Evolutionary conservation across 2,113 vertebrate genomes (phyloP).

Genomic region (Aviceda subcristata): DNA sequence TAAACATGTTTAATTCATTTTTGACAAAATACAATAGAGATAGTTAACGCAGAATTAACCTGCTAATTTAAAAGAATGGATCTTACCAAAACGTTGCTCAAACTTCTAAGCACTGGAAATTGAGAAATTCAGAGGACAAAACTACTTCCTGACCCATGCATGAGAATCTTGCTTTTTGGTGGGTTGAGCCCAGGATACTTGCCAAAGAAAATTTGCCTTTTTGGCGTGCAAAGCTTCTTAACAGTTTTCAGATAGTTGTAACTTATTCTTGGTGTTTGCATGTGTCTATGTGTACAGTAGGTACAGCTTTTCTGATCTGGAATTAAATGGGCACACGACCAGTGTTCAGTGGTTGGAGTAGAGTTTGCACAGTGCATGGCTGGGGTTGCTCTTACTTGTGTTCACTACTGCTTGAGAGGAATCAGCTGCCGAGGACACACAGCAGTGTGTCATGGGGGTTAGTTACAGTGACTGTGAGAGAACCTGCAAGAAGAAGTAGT

Average conservation of each 20-base stretch:
- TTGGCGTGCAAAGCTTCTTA: neutral
- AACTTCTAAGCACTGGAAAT: neutral
- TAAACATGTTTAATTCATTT: neutral
- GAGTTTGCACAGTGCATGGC: rapidly evolving
- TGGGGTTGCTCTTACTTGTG: rapidly evolving
- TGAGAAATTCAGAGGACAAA: neutral
- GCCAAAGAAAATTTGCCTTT: neutral
- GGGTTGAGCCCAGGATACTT: neutral
- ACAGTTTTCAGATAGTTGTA: neutral
- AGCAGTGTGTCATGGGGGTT: rapidly evolving
- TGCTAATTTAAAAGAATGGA: neutral
- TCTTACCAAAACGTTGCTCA: neutral
- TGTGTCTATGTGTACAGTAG: rapidly evolving
- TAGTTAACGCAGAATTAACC: neutral
- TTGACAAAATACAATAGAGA: neutral
- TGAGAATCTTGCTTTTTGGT: neutral
- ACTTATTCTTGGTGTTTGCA: neutral
- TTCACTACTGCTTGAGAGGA: neutral
- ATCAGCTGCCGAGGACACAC: neutral
- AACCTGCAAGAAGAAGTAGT: neutral
- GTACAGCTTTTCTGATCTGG: neutral
- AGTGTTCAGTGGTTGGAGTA: neutral
- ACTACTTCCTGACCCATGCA: neutral
- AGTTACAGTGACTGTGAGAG: neutral
- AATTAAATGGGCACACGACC: neutral